Conservation (phyloP, 2,113 vertebrate species). For the Toxostoma redivivum region DNA sequence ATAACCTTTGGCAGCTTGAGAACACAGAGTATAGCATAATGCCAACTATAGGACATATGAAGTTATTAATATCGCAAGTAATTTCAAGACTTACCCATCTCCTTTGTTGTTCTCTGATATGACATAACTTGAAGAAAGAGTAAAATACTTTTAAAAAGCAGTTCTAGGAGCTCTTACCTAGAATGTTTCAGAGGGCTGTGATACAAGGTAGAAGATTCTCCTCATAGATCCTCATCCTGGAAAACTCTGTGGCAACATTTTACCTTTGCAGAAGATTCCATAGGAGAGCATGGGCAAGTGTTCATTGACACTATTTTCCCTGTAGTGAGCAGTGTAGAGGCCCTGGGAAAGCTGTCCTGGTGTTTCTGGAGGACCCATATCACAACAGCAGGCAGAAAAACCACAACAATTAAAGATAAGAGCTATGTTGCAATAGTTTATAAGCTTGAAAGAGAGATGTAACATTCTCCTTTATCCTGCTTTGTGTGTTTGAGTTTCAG, state of each 20-base stretch:
- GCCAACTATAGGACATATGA: not conserved
- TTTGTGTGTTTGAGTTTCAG: not conserved
- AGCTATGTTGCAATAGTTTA: not conserved
- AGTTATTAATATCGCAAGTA: not conserved
- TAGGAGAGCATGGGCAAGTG: not conserved
- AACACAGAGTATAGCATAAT: not conserved
- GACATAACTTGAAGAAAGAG: fast-evolving
- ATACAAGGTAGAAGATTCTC: not conserved
- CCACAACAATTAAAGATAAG: not conserved
- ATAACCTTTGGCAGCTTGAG: too few relatives aligned
- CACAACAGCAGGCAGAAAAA: not conserved
- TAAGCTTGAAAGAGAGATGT: not conserved
- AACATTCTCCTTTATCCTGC: not conserved
- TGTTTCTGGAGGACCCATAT: not conserved
- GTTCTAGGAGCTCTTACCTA: not conserved
- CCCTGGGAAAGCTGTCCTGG: not conserved
- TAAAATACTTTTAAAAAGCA: not conserved
- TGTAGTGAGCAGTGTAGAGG: not conserved
- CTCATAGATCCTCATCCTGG: not conserved
- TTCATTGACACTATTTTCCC: not conserved
- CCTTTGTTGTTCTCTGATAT: not conserved
- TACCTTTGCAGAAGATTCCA: not conserved
- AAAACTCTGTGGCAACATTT: not conserved
- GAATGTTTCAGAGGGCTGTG: not conserved
- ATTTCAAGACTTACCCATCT: not conserved